These are phyloP conservation scores for Porites cylindrica DNA, from an alignment of 92 coral and sea anemone genomes.

Conservation along the genomic window DNA sequence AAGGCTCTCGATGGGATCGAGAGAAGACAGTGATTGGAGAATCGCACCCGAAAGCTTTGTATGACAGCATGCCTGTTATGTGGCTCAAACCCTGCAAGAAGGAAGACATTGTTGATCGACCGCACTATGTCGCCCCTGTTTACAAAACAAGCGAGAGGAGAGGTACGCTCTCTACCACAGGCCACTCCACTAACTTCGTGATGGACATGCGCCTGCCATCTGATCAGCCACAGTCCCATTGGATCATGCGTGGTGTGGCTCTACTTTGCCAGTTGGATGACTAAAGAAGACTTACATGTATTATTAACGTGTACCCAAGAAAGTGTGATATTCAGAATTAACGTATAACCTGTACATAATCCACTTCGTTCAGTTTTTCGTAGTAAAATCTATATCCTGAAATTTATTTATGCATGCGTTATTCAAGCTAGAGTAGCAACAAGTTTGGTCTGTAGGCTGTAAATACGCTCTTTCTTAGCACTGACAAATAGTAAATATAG, in stretches of 20 bases:
- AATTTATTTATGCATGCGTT: background rate
- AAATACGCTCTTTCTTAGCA: background rate
- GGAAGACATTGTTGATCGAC: conserved; percentile 84
- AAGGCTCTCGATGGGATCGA: conserved; percentile 99
- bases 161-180: conserved; percentile 98
- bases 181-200: conserved; percentile 99
- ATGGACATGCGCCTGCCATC: conserved; percentile 99
- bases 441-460: background rate
- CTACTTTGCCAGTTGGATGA: conserved; percentile 97
- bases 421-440: background rate
- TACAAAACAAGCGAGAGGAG: conserved; percentile 99
- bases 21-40: conserved; percentile 87
- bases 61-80: conserved; percentile 92
- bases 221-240: conserved; percentile 98
- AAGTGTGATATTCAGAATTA: background rate
- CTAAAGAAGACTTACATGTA: conserved; percentile 23
- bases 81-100: conserved; percentile 98
- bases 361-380: background rate
- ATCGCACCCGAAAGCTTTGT: conserved; percentile 88
- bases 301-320: background rate
- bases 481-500: background rate
- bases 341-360: background rate
- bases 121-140: conserved; percentile 97
- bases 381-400: background rate
- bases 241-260: conserved; percentile 99